These are phyloP conservation scores for Gallinago paraguaiae DNA, from an alignment of 2,113 vertebrate species.

Conservation along the genomic window DNA sequence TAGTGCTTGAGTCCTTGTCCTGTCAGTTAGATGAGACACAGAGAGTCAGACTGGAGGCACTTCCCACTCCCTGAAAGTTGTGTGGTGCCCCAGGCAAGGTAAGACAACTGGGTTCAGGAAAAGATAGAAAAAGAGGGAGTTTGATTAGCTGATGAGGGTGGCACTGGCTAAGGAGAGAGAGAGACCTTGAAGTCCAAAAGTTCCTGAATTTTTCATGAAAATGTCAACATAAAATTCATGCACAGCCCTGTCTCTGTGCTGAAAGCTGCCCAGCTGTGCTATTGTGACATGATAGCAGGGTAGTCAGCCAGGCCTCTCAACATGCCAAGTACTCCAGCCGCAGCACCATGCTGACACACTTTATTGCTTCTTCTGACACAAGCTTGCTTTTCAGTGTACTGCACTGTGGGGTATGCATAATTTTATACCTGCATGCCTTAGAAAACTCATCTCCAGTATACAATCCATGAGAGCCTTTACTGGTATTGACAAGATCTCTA, in stretches of 20 bases:
- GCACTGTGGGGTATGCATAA: not conserved
- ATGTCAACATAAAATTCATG: not conserved
- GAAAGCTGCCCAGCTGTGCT: slow-evolving; percentile 50
- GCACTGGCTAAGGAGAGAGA: not conserved
- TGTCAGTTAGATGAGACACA: not conserved
- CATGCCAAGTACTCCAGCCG: not conserved
- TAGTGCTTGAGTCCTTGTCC: not conserved
- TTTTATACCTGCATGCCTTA: not conserved
- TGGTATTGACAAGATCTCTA: not conserved
- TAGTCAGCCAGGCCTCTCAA: not conserved
- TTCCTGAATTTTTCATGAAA: slow-evolving; percentile 48
- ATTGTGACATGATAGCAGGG: slow-evolving; percentile 4
- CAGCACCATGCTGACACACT: slow-evolving; percentile 36
- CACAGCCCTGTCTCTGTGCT: not conserved
- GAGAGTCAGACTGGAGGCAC: not conserved
- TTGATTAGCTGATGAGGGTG: not conserved
- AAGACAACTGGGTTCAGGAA: not conserved
- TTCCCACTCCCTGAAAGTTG: not conserved
- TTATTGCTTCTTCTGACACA: slow-evolving; percentile 20
- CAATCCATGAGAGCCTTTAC: not conserved
- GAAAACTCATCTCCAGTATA: not conserved
- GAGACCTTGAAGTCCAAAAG: not conserved
- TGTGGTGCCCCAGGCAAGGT: not conserved
- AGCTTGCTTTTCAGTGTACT: slow-evolving; percentile 26
- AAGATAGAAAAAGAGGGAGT: not conserved